Percentiles rank a stretch among this genome's conserved stretches.
Conservation (phyloP, 2,797 vertebrate genomes). For the Champsocephalus esox region DNA sequence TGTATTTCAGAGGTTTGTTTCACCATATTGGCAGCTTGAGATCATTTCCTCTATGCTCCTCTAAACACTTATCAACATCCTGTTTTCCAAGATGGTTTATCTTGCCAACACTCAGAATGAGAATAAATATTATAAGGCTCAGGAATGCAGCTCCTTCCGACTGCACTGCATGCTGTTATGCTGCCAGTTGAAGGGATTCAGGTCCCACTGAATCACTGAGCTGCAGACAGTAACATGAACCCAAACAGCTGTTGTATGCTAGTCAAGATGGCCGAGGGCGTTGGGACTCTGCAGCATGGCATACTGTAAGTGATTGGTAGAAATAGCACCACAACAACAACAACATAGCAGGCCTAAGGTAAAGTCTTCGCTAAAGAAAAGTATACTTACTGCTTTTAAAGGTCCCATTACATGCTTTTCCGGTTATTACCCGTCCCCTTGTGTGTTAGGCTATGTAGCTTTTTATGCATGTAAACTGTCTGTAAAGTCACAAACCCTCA, state of each 20-base stretch:
- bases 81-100: background rate
- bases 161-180: background rate
- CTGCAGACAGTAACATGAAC: conserved; percentile 5
- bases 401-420: too few species aligned
- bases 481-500: too few species aligned
- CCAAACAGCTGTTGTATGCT: conserved; percentile 18
- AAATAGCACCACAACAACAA: background rate
- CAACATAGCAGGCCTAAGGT: background rate
- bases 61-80: background rate
- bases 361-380: too few species aligned
- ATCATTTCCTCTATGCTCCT: background rate
- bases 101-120: background rate
- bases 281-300: background rate
- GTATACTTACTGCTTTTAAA: too few species aligned
- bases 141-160: background rate
- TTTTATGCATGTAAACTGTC: too few species aligned
- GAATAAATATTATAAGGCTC: background rate
- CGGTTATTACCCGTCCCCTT: too few species aligned
- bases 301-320: background rate
- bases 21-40: background rate
- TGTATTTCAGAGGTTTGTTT: background rate
- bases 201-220: conserved; percentile 3
- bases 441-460: too few species aligned
- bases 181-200: background rate
- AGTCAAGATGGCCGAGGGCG: conserved; percentile 1